phyloP scores from a whole-genome alignment of 2,888 invertebrate species.

The Oscheius sp. region DNA sequence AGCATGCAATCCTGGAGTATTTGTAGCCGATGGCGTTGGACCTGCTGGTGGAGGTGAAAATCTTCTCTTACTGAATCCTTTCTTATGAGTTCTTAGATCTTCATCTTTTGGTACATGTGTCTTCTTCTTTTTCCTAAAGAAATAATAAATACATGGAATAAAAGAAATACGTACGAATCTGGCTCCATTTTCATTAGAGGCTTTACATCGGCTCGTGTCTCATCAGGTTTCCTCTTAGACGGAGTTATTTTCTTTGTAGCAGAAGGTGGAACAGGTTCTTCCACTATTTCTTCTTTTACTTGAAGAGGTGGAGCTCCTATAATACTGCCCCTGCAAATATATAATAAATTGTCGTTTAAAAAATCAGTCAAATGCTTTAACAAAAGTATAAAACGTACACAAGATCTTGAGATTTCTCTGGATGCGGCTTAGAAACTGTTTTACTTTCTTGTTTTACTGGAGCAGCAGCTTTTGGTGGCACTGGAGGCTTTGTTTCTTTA shows the following conservation, averaged over 20 bases:
- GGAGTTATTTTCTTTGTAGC: not conserved
- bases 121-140: constrained; percentile 15
- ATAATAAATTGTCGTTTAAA: too few relatives aligned
- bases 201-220: not conserved
- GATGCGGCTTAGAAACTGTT: not conserved
- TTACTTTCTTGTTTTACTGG: not conserved
- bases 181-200: not conserved
- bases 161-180: not conserved
- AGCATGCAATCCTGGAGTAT: constrained; percentile 20
- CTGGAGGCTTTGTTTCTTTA: not conserved
- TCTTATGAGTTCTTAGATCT: constrained; percentile 4
- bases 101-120: not conserved
- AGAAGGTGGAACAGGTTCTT: constrained; percentile 30
- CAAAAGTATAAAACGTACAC: constrained; percentile 1
- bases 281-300: constrained; percentile 1
- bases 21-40: constrained; percentile 17
- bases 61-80: not conserved
- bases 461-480: not conserved
- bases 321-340: not conserved
- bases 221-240: constrained; percentile 20
- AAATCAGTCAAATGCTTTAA: not conserved
- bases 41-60: constrained; percentile 6
- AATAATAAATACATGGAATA: not conserved
- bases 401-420: not conserved
- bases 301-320: not conserved